These are phyloP conservation scores for Lepidocyrtoides sp. DNA, from an alignment of 2,888 invertebrate genomes.

Conservation along the genomic window DNA sequence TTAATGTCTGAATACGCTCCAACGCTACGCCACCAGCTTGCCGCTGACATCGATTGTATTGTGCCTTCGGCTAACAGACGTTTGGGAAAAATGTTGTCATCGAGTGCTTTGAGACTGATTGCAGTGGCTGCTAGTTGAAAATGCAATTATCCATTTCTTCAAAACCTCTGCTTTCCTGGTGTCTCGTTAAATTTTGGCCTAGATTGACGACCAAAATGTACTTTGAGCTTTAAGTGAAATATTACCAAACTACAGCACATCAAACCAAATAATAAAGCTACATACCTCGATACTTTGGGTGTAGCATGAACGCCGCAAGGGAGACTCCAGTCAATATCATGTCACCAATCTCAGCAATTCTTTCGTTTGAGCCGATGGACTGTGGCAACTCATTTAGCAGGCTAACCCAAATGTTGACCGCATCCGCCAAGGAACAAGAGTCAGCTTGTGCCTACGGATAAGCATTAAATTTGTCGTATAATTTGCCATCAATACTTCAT, in stretches of 20 bases:
- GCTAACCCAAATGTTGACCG: not conserved
- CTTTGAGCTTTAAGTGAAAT: not conserved
- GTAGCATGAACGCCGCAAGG: constrained; percentile 32
- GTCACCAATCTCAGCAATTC: not conserved
- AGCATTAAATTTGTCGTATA: not conserved
- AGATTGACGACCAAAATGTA: not conserved
- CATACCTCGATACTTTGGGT: constrained; percentile 43
- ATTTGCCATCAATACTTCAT: not conserved
- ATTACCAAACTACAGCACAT: not conserved
- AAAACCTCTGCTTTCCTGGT: not conserved
- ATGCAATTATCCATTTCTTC: not conserved
- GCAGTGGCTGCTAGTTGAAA: not conserved
- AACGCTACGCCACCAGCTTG: not conserved
- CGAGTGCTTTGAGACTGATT: not conserved
- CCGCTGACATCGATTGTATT: not conserved
- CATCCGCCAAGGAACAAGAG: constrained; percentile 12
- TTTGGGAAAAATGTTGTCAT: not conserved
- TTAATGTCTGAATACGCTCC: not conserved
- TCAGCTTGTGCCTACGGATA: constrained; percentile 47
- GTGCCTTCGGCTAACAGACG: not conserved
- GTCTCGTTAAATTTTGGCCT: not conserved
- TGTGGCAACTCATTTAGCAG: not conserved
- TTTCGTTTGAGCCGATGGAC: not conserved
- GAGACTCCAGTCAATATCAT: not conserved
- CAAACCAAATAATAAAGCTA: no score